Conservation (phyloP, 2,113 vertebrate species). For the Numenius arquata region DNA sequence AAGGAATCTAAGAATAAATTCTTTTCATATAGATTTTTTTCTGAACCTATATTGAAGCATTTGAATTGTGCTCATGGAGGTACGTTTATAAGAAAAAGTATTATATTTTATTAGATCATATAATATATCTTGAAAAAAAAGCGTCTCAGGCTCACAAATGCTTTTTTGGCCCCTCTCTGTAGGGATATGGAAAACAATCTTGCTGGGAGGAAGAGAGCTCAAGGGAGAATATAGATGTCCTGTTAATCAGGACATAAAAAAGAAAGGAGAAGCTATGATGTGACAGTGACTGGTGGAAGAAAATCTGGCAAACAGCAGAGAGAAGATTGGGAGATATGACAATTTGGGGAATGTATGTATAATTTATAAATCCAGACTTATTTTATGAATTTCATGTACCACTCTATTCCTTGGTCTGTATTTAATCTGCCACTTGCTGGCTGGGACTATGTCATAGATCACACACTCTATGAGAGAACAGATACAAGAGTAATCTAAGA, state of each 20-base stretch:
- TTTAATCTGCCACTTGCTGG: slow-evolving; percentile 45
- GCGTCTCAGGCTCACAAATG: not conserved
- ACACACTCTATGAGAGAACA: not conserved
- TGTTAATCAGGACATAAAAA: slow-evolving; percentile 63
- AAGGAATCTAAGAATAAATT: not conserved
- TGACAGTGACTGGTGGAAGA: slow-evolving; percentile 61
- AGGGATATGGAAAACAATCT: slow-evolving; percentile 29
- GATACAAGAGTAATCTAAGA: not conserved
- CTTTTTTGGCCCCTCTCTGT: slow-evolving; percentile 6
- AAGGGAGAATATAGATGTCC: slow-evolving; percentile 63
- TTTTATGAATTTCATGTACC: slow-evolving; percentile 40
- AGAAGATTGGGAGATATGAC: slow-evolving; percentile 8
- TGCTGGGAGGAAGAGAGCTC: slow-evolving; percentile 47
- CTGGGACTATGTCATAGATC: slow-evolving; percentile 6
- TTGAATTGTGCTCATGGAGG: not conserved
- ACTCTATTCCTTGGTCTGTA: not conserved
- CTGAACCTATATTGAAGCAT: not conserved
- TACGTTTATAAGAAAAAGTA: not conserved
- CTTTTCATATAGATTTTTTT: not conserved
- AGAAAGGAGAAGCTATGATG: slow-evolving; percentile 38
- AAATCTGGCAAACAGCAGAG: slow-evolving; percentile 41
- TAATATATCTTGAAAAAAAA: slow-evolving; percentile 17
- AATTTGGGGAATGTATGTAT: slow-evolving; percentile 40
- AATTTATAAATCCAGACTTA: slow-evolving; percentile 56
- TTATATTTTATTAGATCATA: slow-evolving; percentile 27